A percentile compares a stretch with the other conserved stretches of the same genome.
phyloP scores from a whole-genome alignment of 2,797 vertebrate species.

The Sebastes oblongus region DNA sequence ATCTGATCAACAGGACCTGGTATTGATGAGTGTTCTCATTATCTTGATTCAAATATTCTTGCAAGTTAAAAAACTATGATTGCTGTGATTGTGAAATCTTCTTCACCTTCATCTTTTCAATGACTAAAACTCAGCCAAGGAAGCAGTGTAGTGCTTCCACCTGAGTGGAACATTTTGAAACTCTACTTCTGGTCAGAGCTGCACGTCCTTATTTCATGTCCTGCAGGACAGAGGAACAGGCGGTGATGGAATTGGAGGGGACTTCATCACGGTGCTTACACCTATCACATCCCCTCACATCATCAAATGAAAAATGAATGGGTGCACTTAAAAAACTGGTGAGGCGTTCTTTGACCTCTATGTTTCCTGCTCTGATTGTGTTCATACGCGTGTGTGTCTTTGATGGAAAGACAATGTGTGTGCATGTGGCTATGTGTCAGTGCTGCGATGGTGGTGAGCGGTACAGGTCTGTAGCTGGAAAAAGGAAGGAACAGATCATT shows the following conservation, averaged over 20 bases:
- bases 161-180: conserved; percentile 32
- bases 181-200: conserved; percentile 31
- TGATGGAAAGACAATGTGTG: background rate
- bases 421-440: background rate
- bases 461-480: conserved; percentile 39
- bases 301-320: conserved; percentile 73
- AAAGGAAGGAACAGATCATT: conserved; percentile 62
- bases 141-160: background rate
- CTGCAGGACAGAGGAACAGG: conserved; percentile 40
- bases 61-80: background rate
- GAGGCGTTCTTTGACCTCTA: conserved; percentile 68
- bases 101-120: background rate
- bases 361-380: conserved; percentile 43
- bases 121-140: conserved; percentile 15
- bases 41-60: conserved; percentile 1
- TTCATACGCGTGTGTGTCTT: background rate
- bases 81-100: background rate
- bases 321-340: conserved; percentile 58
- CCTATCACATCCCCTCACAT: conserved; percentile 67
- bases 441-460: conserved; percentile 9
- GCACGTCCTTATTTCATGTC: conserved; percentile 40
- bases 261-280: conserved; percentile 56
- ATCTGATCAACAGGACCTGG: conserved; percentile 3
- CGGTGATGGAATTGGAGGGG: conserved; percentile 59
- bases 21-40: background rate